Evolutionary conservation across 2,888 invertebrate genomes (phyloP).

Genomic region (Hoplodrina blanda): DNA sequence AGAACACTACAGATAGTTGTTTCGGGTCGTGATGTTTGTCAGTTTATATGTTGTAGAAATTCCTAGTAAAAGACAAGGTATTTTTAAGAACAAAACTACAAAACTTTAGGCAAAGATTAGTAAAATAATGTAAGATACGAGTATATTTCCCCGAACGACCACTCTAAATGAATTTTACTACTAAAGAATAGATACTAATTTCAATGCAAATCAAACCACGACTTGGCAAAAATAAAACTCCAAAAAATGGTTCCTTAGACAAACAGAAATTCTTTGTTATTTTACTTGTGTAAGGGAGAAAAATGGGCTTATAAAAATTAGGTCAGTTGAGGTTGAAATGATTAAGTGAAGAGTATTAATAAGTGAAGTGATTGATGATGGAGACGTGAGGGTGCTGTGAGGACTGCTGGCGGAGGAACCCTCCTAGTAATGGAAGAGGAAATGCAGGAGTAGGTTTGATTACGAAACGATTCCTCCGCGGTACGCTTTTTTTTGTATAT

Average conservation of each 20-base stretch:
- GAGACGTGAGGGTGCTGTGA: slow-evolving; percentile 57
- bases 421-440: slow-evolving; percentile 12
- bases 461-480: slow-evolving; percentile 22
- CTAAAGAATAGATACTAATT: too few relatives aligned
- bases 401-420: slow-evolving; percentile 35
- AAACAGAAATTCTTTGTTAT: slow-evolving; percentile 49
- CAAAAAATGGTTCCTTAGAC: slow-evolving; percentile 12
- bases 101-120: too few relatives aligned
- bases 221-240: neutral
- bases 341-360: slow-evolving; percentile 62
- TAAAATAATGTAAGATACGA: too few relatives aligned
- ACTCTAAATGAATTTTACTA: too few relatives aligned
- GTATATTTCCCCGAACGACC: neutral
- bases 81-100: too few relatives aligned
- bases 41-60: too few relatives aligned
- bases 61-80: too few relatives aligned
- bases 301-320: slow-evolving; percentile 59
- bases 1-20: too few relatives aligned
- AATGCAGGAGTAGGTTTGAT: slow-evolving; percentile 35
- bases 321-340: slow-evolving; percentile 60
- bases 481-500: neutral
- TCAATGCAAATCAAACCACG: slow-evolving; percentile 10
- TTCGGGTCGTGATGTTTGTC: too few relatives aligned
- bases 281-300: neutral
- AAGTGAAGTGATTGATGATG: slow-evolving; percentile 60